Evolutionary conservation across 1,140 invertebrate species (phyloP).

Genomic region (Habropoda laboriosa): DNA sequence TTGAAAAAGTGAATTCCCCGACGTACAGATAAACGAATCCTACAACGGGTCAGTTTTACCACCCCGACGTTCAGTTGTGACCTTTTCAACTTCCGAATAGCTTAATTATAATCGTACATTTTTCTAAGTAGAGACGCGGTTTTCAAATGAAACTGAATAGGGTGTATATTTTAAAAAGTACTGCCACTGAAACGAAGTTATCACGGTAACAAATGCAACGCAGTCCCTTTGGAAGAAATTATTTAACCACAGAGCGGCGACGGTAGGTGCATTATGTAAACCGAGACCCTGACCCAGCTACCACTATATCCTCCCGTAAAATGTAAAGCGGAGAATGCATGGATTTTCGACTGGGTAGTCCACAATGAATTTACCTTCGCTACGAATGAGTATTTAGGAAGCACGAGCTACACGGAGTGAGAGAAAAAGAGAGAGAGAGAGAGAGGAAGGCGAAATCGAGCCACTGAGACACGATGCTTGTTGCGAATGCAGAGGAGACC

Average conservation of each 20-base stretch:
- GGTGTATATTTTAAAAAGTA: not conserved
- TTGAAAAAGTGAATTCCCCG: no score
- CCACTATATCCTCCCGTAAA: not conserved
- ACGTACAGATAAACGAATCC: no score
- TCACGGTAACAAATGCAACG: no score
- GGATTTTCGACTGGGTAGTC: conserved; percentile 6
- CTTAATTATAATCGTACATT: no score
- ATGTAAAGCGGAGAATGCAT: conserved; percentile 10
- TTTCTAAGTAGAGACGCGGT: no score
- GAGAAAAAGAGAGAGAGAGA: no score
- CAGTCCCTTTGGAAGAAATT: not conserved
- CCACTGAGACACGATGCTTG: not conserved
- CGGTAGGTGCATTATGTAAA: not conserved
- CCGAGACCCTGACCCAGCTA: conserved; percentile 7
- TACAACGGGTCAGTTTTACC: no score
- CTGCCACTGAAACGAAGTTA: no score
- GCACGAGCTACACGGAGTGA: not conserved
- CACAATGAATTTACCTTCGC: conserved; percentile 23
- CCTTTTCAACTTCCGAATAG: no score
- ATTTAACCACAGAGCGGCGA: not conserved
- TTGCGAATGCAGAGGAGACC: not conserved
- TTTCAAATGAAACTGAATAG: no score
- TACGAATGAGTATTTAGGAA: conserved; percentile 4
- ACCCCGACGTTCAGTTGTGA: no score
- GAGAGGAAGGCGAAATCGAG: not conserved